These are phyloP conservation scores for Lethocerus indicus DNA, from an alignment of 1,140 invertebrate species.

Conservation along the genomic window DNA sequence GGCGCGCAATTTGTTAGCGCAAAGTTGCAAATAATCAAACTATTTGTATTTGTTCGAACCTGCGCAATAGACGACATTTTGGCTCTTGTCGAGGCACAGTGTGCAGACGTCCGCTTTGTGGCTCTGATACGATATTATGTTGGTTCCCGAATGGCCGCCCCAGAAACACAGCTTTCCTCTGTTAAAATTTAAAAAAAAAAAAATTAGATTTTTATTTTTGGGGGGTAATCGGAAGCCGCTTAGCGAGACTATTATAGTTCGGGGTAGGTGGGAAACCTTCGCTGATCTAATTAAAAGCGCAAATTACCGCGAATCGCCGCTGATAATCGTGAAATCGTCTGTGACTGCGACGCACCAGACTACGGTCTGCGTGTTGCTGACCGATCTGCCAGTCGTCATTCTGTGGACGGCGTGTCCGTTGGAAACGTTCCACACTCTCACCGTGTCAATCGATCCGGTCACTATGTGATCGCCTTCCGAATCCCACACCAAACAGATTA, in stretches of 20 bases:
- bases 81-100: slow-evolving; percentile 50
- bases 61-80: slow-evolving; percentile 51
- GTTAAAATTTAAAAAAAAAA: slow-evolving; percentile 12
- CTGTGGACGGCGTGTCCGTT: slow-evolving; percentile 68
- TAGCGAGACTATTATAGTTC: background rate
- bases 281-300: background rate
- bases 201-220: background rate
- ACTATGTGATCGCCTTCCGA: slow-evolving; percentile 54
- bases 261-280: background rate
- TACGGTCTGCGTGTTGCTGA: slow-evolving; percentile 49
- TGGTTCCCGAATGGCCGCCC: slow-evolving; percentile 61
- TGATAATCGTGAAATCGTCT: slow-evolving; percentile 67
- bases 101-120: slow-evolving; percentile 65
- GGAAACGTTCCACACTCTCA: slow-evolving; percentile 72
- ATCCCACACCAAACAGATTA: slow-evolving; percentile 76
- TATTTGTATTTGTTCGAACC: slow-evolving; percentile 25
- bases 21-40: too few species aligned
- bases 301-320: slow-evolving; percentile 54
- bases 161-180: slow-evolving; percentile 70
- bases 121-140: slow-evolving; percentile 53
- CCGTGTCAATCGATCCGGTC: slow-evolving; percentile 65
- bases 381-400: slow-evolving; percentile 47
- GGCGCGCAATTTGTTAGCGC: too few species aligned
- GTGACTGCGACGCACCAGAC: slow-evolving; percentile 72
- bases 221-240: background rate